Conservation (phyloP, 2,888 invertebrate genomes). For the Acronicta aceris region DNA sequence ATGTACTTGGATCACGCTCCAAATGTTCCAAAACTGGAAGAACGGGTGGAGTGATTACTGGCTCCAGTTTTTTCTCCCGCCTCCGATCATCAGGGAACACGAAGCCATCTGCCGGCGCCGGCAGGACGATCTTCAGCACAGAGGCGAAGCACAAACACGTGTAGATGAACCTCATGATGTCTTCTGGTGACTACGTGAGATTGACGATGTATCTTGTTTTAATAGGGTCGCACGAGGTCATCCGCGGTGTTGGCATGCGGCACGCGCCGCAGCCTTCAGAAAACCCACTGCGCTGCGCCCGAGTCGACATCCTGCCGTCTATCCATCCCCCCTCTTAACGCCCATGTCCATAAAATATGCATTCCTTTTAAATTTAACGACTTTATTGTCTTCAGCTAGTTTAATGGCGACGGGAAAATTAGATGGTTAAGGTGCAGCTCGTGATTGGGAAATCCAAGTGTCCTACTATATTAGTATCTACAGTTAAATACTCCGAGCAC, state of each 20-base stretch:
- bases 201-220: conserved; percentile 82
- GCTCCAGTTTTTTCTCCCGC: conserved; percentile 77
- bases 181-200: conserved; percentile 76
- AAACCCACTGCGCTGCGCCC: conserved; percentile 85
- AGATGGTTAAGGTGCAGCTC: conserved; percentile 58
- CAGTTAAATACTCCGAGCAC: conserved; percentile 58
- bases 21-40: conserved; percentile 85
- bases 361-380: conserved; percentile 77
- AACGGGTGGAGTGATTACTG: conserved; percentile 85
- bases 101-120: conserved; percentile 78
- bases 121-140: conserved; percentile 59
- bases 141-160: conserved; percentile 70
- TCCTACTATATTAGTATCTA: conserved; percentile 58
- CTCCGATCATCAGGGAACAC: conserved; percentile 81
- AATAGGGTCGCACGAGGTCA: conserved; percentile 87
- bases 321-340: conserved; percentile 75
- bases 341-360: conserved; percentile 58
- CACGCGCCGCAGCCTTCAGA: conserved; percentile 89
- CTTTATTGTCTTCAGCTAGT: conserved; percentile 73
- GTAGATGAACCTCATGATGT: conserved; percentile 81
- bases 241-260: conserved; percentile 85
- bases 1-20: conserved; percentile 85
- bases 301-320: conserved; percentile 80
- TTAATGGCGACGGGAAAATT: conserved; percentile 67
- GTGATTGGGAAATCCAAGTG: conserved; percentile 80